Conservation (phyloP, 2,113 vertebrate species). For the Nycticebus coucang region DNA sequence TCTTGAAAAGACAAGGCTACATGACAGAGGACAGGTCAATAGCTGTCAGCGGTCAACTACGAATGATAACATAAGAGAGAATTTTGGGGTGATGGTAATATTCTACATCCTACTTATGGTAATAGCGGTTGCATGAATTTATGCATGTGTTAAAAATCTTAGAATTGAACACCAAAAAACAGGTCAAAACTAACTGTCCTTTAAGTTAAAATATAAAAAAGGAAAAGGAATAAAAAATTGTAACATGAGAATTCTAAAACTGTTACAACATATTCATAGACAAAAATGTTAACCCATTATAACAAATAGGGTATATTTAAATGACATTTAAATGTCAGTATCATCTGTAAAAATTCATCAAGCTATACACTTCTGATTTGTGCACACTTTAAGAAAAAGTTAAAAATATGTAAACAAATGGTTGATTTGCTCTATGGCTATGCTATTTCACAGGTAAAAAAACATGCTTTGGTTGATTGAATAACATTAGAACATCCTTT, state of each 20-base stretch:
- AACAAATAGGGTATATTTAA: not conserved
- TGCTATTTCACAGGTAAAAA: not conserved
- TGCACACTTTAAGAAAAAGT: not conserved
- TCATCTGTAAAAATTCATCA: not conserved
- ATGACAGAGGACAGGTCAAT: not conserved
- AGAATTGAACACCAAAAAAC: not conserved
- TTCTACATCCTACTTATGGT: not conserved
- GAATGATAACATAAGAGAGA: not conserved
- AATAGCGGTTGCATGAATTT: not conserved
- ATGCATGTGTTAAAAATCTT: not conserved
- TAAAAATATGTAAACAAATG: not conserved
- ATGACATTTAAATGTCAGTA: not conserved
- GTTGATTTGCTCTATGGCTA: not conserved
- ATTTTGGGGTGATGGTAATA: not conserved
- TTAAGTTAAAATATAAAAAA: not conserved
- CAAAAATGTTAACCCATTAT: not conserved
- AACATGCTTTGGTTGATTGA: constrained; percentile 12
- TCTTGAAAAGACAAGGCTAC: not conserved
- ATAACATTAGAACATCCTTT: not conserved
- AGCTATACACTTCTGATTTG: not conserved
- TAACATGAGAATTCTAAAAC: constrained; percentile 15
- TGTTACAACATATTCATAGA: not conserved
- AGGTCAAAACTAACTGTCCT: not conserved
- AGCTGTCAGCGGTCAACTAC: not conserved
- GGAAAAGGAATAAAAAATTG: not conserved